These are phyloP conservation scores for Pollachius pollachius DNA, from an alignment of 2,113 vertebrate species.

Conservation along the genomic window DNA sequence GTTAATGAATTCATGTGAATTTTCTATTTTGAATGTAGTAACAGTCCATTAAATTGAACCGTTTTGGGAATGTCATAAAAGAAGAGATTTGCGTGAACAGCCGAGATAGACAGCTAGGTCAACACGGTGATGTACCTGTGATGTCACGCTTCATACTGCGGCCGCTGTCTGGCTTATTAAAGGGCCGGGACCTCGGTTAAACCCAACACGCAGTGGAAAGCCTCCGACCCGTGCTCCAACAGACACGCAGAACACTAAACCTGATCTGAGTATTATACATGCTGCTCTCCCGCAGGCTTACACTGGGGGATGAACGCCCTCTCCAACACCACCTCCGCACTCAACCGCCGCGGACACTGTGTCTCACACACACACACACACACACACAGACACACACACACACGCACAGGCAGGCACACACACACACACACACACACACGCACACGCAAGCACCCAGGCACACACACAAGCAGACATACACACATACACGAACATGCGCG, in stretches of 20 bases:
- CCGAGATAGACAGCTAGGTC: conserved; percentile 2
- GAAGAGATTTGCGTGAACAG: too few species aligned
- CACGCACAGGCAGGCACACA: too few species aligned
- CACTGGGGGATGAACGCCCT: conserved; percentile 14
- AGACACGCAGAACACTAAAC: conserved; percentile 18
- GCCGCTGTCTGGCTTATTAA: conserved; percentile 34
- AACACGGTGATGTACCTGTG: conserved; percentile 44
- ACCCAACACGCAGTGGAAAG: not conserved
- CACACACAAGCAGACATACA: too few species aligned
- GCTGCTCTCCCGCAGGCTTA: conserved; percentile 25
- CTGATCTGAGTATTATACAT: conserved; percentile 27
- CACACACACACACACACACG: conserved; percentile 17
- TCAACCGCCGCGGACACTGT: conserved; percentile 12
- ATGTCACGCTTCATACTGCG: conserved; percentile 53
- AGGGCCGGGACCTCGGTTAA: not conserved
- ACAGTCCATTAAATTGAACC: too few species aligned
- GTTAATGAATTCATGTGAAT: too few species aligned
- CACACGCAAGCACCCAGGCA: not conserved
- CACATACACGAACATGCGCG: too few species aligned
- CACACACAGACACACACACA: too few species aligned
- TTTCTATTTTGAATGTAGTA: too few species aligned
- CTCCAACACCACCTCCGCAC: not conserved
- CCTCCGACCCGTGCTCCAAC: not conserved
- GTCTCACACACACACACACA: too few species aligned
- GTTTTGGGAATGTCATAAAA: too few species aligned